These are phyloP conservation scores for Panurus biarmicus DNA, from an alignment of 2,113 vertebrate genomes.

Conservation along the genomic window DNA sequence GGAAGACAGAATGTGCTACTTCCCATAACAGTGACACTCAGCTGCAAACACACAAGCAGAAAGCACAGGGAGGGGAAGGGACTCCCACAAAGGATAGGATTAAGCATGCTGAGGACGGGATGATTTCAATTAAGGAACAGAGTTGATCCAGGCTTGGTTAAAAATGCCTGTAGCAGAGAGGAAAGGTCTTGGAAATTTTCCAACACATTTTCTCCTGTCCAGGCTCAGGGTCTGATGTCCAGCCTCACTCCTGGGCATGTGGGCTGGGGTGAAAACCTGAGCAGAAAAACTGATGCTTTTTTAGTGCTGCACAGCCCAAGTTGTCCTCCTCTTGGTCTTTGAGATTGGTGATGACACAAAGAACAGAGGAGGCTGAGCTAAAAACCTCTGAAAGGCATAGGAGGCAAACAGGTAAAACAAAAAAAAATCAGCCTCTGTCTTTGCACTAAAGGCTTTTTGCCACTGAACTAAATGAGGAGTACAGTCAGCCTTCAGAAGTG, in stretches of 20 bases:
- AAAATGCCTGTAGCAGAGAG: not conserved
- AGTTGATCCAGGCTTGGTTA: accelerated
- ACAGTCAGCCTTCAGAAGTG: not conserved
- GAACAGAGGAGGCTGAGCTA: not conserved
- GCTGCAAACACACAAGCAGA: not conserved
- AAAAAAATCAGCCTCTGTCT: not conserved
- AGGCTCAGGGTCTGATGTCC: not conserved
- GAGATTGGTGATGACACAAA: not conserved
- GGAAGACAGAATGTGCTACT: not conserved
- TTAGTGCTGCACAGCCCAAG: not conserved
- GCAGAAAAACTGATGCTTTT: not conserved
- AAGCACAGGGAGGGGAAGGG: not conserved
- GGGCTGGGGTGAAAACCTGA: not conserved
- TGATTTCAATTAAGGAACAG: not conserved
- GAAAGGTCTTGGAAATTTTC: not conserved
- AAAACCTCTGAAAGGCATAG: not conserved
- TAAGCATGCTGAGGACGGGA: not conserved
- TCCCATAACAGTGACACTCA: not conserved
- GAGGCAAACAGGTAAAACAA: not conserved
- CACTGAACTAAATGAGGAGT: not conserved
- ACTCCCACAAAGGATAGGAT: not conserved
- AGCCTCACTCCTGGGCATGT: accelerated
- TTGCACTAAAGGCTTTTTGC: not conserved
- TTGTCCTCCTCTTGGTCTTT: not conserved
- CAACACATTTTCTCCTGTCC: not conserved